phyloP scores from a whole-genome alignment of 2,888 invertebrate species.

The Bellardia pandia region DNA sequence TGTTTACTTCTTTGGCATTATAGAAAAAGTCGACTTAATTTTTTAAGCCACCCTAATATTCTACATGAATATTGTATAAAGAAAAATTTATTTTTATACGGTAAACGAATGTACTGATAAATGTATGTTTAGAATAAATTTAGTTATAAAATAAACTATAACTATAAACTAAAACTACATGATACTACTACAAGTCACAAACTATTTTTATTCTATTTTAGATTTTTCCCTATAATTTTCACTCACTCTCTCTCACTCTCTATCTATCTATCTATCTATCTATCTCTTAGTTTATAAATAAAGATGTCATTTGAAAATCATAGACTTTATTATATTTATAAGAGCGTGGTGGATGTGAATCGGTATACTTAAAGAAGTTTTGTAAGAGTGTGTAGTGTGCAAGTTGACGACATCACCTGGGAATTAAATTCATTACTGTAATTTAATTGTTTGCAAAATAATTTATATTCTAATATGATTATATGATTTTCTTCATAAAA shows the following conservation, averaged over 20 bases:
- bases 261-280: too few relatives aligned
- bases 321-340: constrained; percentile 13
- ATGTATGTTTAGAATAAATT: constrained; percentile 21
- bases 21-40: too few relatives aligned
- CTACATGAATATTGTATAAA: neutral
- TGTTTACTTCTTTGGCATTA: too few relatives aligned
- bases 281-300: constrained; percentile 35
- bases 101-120: neutral
- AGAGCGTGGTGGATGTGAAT: neutral
- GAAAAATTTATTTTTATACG: neutral
- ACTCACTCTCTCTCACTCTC: neutral
- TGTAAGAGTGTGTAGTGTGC: neutral
- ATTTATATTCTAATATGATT: constrained; percentile 68
- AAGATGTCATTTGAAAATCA: constrained; percentile 45
- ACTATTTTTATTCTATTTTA: constrained; percentile 18
- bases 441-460: constrained; percentile 70
- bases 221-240: constrained; percentile 23
- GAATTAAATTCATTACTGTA: constrained; percentile 70
- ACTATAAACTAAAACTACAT: constrained; percentile 28
- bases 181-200: constrained; percentile 22
- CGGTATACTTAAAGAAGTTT: constrained; percentile 5
- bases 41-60: neutral
- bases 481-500: constrained; percentile 56
- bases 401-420: constrained; percentile 68
- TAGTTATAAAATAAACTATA: constrained; percentile 29